These are phyloP conservation scores for Aphelocoma coerulescens DNA, from an alignment of 2,113 vertebrate genomes.

Conservation along the genomic window DNA sequence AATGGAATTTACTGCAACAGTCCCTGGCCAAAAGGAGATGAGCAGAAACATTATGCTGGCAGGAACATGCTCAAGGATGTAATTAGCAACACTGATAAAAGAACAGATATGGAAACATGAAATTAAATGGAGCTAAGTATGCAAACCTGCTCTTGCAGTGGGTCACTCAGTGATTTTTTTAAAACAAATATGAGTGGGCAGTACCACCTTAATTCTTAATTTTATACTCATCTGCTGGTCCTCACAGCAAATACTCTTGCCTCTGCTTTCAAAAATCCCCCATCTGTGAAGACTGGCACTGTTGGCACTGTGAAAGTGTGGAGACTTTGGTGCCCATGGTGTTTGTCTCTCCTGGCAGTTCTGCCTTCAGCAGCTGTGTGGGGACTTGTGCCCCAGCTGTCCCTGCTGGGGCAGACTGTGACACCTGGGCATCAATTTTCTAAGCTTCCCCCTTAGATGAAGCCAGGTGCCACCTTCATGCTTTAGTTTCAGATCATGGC, in stretches of 20 bases:
- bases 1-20: not conserved
- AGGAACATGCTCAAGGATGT: not conserved
- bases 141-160: not conserved
- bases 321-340: not conserved
- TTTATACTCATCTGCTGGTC: not conserved
- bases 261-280: not conserved
- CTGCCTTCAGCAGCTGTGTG: fast-evolving
- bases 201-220: not conserved
- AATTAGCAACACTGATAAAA: not conserved
- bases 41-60: not conserved
- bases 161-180: not conserved
- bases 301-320: not conserved
- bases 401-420: not conserved
- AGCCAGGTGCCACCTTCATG: not conserved
- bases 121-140: not conserved
- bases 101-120: not conserved
- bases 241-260: not conserved
- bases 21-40: not conserved
- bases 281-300: not conserved
- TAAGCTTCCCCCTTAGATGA: not conserved
- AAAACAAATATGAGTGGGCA: not conserved
- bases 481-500: not conserved
- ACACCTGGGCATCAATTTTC: not conserved
- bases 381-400: not conserved
- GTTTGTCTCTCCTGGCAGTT: not conserved